A percentile compares a stretch with the other conserved stretches of the same genome.
Conservation (phyloP, 2,113 vertebrate genomes). For the Suricata suricatta region DNA sequence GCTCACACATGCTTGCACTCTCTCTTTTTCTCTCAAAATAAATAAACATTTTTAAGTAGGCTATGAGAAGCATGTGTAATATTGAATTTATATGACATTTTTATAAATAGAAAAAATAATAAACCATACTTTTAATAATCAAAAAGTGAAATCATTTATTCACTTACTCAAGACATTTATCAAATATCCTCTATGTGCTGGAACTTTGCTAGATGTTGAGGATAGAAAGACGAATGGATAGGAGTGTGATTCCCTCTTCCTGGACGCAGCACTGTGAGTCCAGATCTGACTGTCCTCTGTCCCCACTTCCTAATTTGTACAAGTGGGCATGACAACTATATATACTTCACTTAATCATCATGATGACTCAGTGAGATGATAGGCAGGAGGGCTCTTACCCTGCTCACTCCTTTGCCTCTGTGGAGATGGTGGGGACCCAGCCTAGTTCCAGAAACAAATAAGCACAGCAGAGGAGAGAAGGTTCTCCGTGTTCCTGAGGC, state of each 20-base stretch:
- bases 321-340: background rate
- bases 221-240: background rate
- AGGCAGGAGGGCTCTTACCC: background rate
- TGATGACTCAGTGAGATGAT: background rate
- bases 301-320: background rate
- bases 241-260: background rate
- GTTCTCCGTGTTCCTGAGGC: background rate
- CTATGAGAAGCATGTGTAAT: background rate
- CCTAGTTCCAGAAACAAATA: background rate
- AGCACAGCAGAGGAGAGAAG: background rate
- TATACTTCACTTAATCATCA: background rate
- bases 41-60: background rate
- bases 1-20: too few relatives aligned
- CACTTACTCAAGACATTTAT: background rate
- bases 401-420: background rate
- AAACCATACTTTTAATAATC: background rate
- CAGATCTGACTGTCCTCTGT: background rate
- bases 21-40: too few relatives aligned
- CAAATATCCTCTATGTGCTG: background rate
- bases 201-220: background rate
- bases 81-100: background rate
- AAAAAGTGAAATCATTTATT: background rate
- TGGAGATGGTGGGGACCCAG: background rate
- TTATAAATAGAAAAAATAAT: background rate
- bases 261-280: background rate